A percentile compares a stretch with the other conserved stretches of the same genome.
phyloP scores from a whole-genome alignment of 2,113 vertebrate genomes.

The Ceyx margarethae region DNA sequence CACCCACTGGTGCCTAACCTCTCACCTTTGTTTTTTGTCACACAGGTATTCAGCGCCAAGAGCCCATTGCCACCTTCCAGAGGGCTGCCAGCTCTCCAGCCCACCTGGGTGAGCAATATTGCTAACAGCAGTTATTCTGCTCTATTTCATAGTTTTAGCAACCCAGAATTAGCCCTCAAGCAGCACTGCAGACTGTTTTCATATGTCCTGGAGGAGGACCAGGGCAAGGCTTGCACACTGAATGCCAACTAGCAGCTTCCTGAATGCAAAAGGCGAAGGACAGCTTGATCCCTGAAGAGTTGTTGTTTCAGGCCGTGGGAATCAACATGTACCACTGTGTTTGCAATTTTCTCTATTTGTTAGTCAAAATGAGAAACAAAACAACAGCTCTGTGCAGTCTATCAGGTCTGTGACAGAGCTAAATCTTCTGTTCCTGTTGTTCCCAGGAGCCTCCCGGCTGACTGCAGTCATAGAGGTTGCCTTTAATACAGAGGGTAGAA shows the following conservation, averaged over 20 bases:
- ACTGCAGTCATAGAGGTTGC: neutral
- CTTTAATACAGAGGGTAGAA: neutral
- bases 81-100: constrained; percentile 67
- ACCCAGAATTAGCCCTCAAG: neutral
- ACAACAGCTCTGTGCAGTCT: neutral
- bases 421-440: neutral
- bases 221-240: neutral
- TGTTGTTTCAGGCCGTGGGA: neutral
- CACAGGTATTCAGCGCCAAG: constrained; percentile 72
- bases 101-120: constrained; percentile 70
- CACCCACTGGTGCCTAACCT: neutral
- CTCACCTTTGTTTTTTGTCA: neutral
- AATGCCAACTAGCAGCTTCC: neutral
- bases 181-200: neutral
- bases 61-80: constrained; percentile 63
- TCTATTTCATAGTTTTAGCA: neutral
- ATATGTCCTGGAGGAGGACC: neutral
- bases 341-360: neutral
- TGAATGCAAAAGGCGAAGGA: neutral
- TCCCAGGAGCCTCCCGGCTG: neutral
- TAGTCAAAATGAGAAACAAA: neutral
- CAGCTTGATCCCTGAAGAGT: neutral
- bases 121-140: neutral
- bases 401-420: accelerated
- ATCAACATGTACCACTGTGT: neutral